These are phyloP conservation scores for Carpatolechia fugitivella DNA, from an alignment of 2,888 invertebrate species.

Conservation along the genomic window DNA sequence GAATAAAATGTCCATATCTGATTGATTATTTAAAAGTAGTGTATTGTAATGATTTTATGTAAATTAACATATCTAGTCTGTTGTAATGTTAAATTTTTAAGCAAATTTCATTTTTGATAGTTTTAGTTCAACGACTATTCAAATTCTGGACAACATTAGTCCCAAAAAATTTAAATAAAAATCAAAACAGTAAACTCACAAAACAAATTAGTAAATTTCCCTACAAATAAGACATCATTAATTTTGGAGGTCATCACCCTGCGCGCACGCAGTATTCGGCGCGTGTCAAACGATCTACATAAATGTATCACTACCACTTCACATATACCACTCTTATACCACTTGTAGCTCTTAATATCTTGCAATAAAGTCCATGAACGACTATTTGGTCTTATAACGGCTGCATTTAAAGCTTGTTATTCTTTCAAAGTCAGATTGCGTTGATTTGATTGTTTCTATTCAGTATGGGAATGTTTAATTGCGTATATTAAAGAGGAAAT, in stretches of 20 bases:
- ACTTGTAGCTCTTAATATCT: neutral
- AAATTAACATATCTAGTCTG: no score
- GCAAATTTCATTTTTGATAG: no score
- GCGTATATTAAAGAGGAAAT: conserved; percentile 46
- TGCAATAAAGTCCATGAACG: neutral
- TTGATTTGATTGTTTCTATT: conserved; percentile 70
- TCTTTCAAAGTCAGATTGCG: conserved; percentile 47
- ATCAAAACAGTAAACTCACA: neutral
- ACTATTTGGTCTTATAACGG: neutral
- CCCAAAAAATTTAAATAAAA: no score
- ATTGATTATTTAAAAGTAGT: no score
- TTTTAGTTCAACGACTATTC: no score
- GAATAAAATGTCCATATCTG: no score
- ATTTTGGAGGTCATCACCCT: conserved; percentile 40
- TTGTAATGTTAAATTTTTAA: no score
- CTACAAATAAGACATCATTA: conserved; percentile 16
- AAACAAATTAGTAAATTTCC: neutral
- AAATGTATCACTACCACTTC: conserved; percentile 8
- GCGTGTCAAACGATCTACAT: conserved; percentile 58
- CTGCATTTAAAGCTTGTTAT: conserved; percentile 22
- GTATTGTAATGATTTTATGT: no score
- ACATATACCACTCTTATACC: neutral
- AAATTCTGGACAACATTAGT: no score
- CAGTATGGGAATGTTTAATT: conserved; percentile 70
- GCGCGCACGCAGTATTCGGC: conserved; percentile 38